Base-by-base conservation (phyloP, 2,888 invertebrate species). In the Zygogramma bicolorata region DNA sequence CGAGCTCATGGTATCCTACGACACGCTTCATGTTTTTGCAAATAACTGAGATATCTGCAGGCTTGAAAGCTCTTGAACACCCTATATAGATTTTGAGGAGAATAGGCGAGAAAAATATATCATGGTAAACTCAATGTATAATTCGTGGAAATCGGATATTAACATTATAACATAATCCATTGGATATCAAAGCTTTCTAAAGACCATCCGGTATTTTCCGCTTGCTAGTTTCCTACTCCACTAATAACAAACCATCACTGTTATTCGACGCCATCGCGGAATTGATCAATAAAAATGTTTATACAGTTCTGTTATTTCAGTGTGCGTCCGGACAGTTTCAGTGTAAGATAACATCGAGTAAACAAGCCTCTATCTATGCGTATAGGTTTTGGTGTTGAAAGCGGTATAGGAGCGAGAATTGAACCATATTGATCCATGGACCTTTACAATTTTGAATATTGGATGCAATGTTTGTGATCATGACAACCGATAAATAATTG, bases 231-330 rank as follows among this genome's bases (percentile, higher is more conserved):
- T 1, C 8, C 53, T 25, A 53, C 53, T 53, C 27, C 53, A 62
- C 27, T 8, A 62, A 62, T 40, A 42, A 62, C 42, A 62, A 62
- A 27, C 42, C 62, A n/a, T 31, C 53, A 49, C 15, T 34, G 66
- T 49, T 68, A 63, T 66, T 71, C 40, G 68, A 71, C 46, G 59
- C 63, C 71, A 46, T 71, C 57, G 62, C 8, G 40, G 65, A 70
- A 71, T 67, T 71, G 71, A 71, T 71, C 71, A 71, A 71, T 71
- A 71, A 63, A 68, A 68, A 71, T 71, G 63, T 71, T 71, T 71
- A 68, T 68, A 68, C 63, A 68, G 49, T 63, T 68, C 65, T 63
- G 67, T 67, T 68, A 60, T 72, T 72, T 68, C 68, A 60, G 71
- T 60, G 63, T 49, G 57, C 29, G 25, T 61, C 60, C 71, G 68